Evolutionary conservation across 2,797 vertebrate genomes (phyloP).

Genomic region (Tinamus major): DNA sequence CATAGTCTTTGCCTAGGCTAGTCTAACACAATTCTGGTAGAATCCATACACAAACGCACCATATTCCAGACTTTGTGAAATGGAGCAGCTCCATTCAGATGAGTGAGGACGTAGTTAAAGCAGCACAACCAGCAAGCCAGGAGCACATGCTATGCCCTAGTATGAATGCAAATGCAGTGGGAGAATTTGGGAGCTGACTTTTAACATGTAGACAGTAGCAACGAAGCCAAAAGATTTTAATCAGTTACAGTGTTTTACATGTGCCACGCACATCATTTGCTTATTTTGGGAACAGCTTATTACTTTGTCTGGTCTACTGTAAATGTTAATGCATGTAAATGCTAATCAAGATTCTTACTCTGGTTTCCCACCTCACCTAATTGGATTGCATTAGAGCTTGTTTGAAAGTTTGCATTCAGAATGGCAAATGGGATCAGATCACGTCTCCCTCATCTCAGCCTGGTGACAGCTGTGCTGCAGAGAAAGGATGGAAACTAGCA

Average conservation of each 20-base stretch:
- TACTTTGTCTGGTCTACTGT: constrained; percentile 48
- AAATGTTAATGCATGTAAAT: constrained; percentile 57
- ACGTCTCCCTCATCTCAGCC: accelerated
- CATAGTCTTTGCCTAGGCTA: not conserved
- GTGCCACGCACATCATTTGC: not conserved
- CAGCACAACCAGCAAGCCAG: not conserved
- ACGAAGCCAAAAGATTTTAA: not conserved
- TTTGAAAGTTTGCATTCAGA: constrained; percentile 12
- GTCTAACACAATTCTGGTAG: not conserved
- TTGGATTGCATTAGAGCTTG: constrained; percentile 28
- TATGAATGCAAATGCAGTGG: not conserved
- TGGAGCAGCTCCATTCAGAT: accelerated
- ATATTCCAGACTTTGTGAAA: not conserved
- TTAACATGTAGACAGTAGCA: not conserved
- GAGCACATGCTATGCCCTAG: accelerated
- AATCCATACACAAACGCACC: not conserved
- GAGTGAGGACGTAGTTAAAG: accelerated
- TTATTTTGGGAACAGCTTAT: constrained; percentile 56
- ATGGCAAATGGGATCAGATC: not conserved
- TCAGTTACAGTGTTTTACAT: not conserved
- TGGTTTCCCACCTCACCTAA: constrained; percentile 38
- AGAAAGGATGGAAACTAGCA: not conserved
- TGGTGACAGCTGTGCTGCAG: not conserved
- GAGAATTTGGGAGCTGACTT: not conserved
- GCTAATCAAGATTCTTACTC: constrained; percentile 34